These are phyloP conservation scores for Mus pahari DNA, from an alignment of 2,113 vertebrate genomes.

Conservation along the genomic window DNA sequence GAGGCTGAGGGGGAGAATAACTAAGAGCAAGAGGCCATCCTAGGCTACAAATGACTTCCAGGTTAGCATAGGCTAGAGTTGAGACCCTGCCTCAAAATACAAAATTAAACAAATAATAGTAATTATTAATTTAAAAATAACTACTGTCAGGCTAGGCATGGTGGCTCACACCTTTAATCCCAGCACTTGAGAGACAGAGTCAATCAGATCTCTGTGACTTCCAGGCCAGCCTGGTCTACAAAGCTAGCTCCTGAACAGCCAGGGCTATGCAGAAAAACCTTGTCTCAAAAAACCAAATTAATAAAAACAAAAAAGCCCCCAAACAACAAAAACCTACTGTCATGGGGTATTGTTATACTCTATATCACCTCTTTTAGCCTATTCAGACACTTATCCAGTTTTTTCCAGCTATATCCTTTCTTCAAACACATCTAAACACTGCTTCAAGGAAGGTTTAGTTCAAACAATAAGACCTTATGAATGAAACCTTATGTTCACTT, in stretches of 20 bases:
- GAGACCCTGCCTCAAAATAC: background rate
- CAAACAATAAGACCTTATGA: background rate
- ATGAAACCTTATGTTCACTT: background rate
- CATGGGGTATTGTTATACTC: background rate
- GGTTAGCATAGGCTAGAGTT: background rate
- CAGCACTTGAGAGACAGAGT: background rate
- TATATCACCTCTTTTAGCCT: background rate
- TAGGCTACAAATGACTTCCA: background rate
- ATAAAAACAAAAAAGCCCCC: background rate
- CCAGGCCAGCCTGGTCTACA: background rate
- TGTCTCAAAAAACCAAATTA: background rate
- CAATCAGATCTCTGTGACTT: background rate
- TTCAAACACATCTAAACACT: background rate
- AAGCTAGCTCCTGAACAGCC: background rate
- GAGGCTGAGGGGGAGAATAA: background rate
- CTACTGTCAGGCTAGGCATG: background rate
- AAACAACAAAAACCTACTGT: background rate
- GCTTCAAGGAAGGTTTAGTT: background rate
- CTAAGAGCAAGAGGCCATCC: background rate
- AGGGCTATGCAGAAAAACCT: background rate
- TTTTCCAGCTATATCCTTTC: background rate
- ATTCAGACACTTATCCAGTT: background rate
- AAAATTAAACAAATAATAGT: background rate
- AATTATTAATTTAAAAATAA: background rate
- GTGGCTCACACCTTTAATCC: background rate